Evolutionary conservation across 92 coral and sea anemone genomes (phyloP), one percentile per base, ranked within the genome.

Genomic region (Zoanthus gigantus): DNA sequence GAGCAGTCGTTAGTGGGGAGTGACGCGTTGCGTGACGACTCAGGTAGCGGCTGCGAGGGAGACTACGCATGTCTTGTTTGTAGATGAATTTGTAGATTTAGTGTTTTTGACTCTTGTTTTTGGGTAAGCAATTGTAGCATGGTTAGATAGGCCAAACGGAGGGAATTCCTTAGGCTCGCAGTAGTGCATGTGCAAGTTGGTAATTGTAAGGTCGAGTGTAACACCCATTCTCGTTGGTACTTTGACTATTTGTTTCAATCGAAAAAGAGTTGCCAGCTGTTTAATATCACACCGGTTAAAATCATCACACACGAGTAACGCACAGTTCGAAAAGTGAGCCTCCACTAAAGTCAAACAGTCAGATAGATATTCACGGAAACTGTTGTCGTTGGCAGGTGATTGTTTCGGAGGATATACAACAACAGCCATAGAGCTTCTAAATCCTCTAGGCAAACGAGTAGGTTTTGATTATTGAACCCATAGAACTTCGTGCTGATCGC

Each of bases 381-480:
- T 56, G 63, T 56, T 56, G 63, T 56, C 63, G 63, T 56, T 56
- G 63, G 63, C 63, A 56, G 63, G 63, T 56, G 63, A 56, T 56
- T 56, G 63, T 56, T 56, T 56, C 63, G 63, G 14, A 10, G 9
- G 63, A 56, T 5, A 56, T 56, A 56, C 63, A 56, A 56, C 63
- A 56, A 10, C 63, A 56, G 63, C 63, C 63, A 56, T 10, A 56
- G 14, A 10, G 63, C 63, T 56, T 56, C 12, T 10, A 56, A 56
- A 56, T 5, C 63, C 63, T 56, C 63, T 56, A 56, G 9, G 63
- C 63, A 56, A 56, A 56, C 63, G 63, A 56, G 63, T 6, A 56
- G 63, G 63, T 56, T 10, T 56, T 5, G 56, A 50, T 50, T 50
- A 50, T 50, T 58, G 66, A 58, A 58, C 66, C 66, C n/a, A 58